Conservation (phyloP, 2,113 vertebrate species). For the Nerophis ophidion region DNA sequence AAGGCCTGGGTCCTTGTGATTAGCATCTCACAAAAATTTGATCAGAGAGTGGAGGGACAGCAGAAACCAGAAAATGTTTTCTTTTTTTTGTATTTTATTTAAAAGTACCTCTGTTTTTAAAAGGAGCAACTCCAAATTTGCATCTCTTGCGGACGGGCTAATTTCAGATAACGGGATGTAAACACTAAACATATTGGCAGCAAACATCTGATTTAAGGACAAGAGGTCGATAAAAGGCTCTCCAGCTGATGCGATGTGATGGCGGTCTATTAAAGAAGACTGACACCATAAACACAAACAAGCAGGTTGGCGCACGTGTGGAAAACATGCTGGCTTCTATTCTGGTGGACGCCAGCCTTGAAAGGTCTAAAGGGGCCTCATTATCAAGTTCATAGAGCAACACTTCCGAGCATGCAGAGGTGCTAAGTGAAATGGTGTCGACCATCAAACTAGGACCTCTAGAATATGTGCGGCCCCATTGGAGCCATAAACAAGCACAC, state of each 20-base stretch:
- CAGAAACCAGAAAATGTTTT: constrained; percentile 56
- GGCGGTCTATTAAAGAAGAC: constrained; percentile 23
- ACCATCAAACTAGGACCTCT: constrained; percentile 45
- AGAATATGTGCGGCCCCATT: constrained; percentile 22
- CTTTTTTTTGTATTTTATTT: neutral
- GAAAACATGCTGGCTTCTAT: constrained; percentile 30
- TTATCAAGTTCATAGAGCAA: constrained; percentile 58
- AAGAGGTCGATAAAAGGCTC: neutral
- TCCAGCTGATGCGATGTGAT: constrained; percentile 31
- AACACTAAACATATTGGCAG: constrained; percentile 51
- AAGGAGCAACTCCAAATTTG: constrained; percentile 51
- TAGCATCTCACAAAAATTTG: constrained; percentile 51
- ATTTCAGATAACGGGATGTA: constrained; percentile 45
- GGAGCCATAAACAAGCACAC: constrained; percentile 36
- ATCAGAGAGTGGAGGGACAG: constrained; percentile 53
- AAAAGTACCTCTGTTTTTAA: constrained; percentile 54
- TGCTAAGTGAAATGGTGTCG: constrained; percentile 46
- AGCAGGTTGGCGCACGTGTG: constrained; percentile 1
- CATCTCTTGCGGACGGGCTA: constrained; percentile 28
- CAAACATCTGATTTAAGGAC: neutral
- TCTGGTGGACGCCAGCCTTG: constrained; percentile 1
- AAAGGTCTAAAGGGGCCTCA: constrained; percentile 44
- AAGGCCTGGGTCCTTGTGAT: constrained; percentile 54
- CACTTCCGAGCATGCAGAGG: constrained; percentile 37
- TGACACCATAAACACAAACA: constrained; percentile 16